These are phyloP conservation scores for Enteromius argenteus DNA, from an alignment of 2,797 vertebrate genomes.

Conservation along the genomic window DNA sequence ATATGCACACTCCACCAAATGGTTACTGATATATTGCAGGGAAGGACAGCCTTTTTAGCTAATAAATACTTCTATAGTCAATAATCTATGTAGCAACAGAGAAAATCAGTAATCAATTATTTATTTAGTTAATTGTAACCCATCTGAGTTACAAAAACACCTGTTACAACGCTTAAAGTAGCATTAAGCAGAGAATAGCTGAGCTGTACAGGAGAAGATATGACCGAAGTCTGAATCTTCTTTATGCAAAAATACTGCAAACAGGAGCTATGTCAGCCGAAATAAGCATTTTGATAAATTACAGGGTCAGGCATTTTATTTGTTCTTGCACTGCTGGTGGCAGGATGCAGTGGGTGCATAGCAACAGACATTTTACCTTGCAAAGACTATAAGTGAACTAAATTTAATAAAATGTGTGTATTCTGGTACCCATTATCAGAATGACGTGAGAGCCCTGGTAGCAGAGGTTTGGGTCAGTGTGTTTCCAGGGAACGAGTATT, in stretches of 20 bases:
- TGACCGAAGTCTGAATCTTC: background rate
- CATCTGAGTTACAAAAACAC: background rate
- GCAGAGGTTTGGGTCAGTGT: background rate
- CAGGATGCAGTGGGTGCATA: background rate
- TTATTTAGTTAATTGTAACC: slow-evolving; percentile 12
- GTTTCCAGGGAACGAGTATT: background rate
- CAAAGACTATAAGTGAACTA: background rate
- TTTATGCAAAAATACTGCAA: background rate
- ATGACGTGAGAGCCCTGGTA: background rate
- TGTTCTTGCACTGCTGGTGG: background rate
- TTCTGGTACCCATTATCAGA: background rate
- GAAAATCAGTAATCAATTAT: background rate
- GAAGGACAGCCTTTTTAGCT: background rate
- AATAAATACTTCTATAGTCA: slow-evolving; percentile 18
- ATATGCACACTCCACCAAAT: background rate
- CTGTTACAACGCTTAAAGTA: background rate
- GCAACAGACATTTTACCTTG: background rate
- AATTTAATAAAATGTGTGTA: background rate
- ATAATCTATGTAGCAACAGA: slow-evolving; percentile 2
- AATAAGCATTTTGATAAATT: background rate
- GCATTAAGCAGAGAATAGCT: background rate
- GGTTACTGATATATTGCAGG: slow-evolving; percentile 3
- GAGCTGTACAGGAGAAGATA: background rate
- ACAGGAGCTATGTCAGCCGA: background rate
- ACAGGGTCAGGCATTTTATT: background rate